These are phyloP conservation scores for Tolypeutes matacus DNA, from an alignment of 2,797 vertebrate species.

Conservation along the genomic window DNA sequence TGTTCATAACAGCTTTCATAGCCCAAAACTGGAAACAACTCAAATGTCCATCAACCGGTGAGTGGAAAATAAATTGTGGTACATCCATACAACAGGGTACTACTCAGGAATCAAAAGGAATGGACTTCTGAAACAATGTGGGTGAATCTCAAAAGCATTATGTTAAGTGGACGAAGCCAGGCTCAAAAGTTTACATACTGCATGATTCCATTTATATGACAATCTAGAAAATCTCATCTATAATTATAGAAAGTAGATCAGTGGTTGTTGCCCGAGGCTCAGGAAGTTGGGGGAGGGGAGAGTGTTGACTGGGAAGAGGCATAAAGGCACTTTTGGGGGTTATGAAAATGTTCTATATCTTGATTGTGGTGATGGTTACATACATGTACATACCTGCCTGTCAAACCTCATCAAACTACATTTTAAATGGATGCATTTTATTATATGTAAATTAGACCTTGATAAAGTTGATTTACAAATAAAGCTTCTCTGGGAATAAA, in stretches of 20 bases:
- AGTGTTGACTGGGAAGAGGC: neutral
- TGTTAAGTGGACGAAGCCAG: constrained; percentile 1
- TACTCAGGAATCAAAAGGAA: neutral
- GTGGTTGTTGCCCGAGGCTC: neutral
- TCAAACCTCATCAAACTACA: constrained; percentile 16
- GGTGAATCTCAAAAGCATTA: neutral
- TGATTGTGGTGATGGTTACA: constrained; percentile 17
- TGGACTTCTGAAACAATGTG: neutral
- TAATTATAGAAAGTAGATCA: neutral
- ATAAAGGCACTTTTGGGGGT: neutral
- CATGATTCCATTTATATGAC: neutral
- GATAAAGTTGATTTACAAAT: constrained; percentile 36
- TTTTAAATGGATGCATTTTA: neutral
- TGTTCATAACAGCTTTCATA: constrained; percentile 44
- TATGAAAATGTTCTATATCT: neutral
- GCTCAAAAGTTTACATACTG: neutral
- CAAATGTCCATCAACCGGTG: neutral
- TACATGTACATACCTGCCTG: neutral
- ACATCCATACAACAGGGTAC: neutral
- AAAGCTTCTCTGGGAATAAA: constrained; percentile 34
- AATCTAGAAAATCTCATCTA: neutral
- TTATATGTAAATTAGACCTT: neutral
- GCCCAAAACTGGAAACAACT: constrained; percentile 43
- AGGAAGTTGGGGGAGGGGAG: neutral
- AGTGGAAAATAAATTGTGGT: neutral